Conservation (phyloP, 2,113 vertebrate genomes). For the Symphodus melops region DNA sequence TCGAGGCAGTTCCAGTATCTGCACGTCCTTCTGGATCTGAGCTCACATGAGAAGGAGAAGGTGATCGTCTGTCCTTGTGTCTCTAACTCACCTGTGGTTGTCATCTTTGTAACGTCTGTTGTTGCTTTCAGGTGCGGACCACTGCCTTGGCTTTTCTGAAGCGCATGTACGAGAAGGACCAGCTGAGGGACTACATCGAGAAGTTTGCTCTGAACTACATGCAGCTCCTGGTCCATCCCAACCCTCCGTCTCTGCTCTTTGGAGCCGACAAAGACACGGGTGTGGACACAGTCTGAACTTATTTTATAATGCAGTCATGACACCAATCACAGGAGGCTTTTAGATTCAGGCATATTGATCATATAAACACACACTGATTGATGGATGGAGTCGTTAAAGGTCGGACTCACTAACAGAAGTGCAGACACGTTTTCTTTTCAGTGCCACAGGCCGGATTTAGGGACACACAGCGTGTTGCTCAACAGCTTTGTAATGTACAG, state of each 20-base stretch:
- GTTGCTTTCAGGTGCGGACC: conserved; percentile 88
- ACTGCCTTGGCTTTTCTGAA: conserved; percentile 93
- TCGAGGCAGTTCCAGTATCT: conserved; percentile 95
- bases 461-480: too few relatives aligned
- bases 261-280: conserved; percentile 96
- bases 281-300: conserved; percentile 39
- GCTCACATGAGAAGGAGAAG: conserved; percentile 96
- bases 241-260: conserved; percentile 92
- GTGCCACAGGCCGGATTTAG: too few relatives aligned
- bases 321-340: too few relatives aligned
- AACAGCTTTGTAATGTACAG: too few relatives aligned
- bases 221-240: conserved; percentile 95
- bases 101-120: neutral
- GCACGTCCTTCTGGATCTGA: conserved; percentile 93
- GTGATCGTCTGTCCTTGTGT: conserved; percentile 62
- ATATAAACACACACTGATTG: too few relatives aligned
- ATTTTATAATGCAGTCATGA: too few relatives aligned
- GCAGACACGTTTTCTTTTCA: too few relatives aligned
- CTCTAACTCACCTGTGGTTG: neutral
- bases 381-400: too few relatives aligned
- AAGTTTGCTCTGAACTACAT: conserved; percentile 96
- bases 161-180: conserved; percentile 94
- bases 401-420: too few relatives aligned
- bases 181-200: conserved; percentile 93
- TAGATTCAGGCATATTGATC: too few relatives aligned